Conservation (phyloP, 1,140 invertebrate species). For the Anastrepha obliqua region DNA sequence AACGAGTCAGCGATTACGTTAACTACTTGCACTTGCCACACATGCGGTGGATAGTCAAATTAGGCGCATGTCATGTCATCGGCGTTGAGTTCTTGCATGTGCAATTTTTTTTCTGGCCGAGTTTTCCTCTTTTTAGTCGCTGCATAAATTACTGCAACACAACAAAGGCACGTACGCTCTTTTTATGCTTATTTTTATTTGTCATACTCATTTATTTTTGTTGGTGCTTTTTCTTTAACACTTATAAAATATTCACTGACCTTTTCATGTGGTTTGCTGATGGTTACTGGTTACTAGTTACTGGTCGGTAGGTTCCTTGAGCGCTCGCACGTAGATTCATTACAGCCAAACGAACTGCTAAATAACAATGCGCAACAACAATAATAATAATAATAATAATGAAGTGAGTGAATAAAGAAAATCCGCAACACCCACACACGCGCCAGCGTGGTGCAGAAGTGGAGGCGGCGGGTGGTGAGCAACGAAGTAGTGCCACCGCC, state of each 20-base stretch:
- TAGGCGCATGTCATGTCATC: conserved; percentile 39
- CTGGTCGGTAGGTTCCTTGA: background rate
- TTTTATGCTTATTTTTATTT: background rate
- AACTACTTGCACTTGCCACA: conserved; percentile 12
- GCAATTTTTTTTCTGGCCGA: background rate
- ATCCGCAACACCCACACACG: conserved; percentile 23
- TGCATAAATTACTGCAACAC: background rate
- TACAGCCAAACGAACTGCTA: conserved; percentile 44
- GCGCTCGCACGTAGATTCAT: conserved; percentile 6
- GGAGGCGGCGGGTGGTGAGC: background rate
- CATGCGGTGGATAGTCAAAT: conserved; percentile 33
- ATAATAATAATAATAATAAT: conserved; percentile 26
- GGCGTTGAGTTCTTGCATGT: background rate
- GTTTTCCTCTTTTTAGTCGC: background rate
- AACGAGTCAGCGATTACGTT: conserved; percentile 27
- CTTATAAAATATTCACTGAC: conserved; percentile 33
- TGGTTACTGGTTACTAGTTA: background rate
- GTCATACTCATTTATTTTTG: background rate
- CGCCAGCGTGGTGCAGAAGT: background rate
- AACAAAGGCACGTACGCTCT: background rate
- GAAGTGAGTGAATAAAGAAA: background rate
- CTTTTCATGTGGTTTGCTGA: conserved; percentile 7
- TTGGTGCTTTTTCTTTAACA: background rate
- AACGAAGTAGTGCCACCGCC: background rate
- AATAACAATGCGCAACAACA: conserved; percentile 43